Conservation (phyloP, 2,888 invertebrate genomes). For the Dermolepida albohirtum region DNA sequence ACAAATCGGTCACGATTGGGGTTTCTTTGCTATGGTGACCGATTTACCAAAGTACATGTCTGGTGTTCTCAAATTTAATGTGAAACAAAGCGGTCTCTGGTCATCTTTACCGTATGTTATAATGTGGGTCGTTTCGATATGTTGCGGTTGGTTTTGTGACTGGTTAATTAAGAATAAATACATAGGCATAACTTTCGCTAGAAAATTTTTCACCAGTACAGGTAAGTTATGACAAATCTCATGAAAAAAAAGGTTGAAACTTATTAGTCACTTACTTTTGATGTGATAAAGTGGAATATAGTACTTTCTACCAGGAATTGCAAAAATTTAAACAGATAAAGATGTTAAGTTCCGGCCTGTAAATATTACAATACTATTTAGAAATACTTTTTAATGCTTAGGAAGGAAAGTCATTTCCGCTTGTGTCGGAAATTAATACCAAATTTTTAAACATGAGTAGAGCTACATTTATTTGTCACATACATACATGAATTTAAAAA, state of each 20-base stretch:
- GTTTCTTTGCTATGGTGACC: constrained; percentile 78
- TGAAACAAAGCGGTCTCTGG: constrained; percentile 72
- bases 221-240: constrained; percentile 65
- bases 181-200: constrained; percentile 70
- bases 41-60: constrained; percentile 79
- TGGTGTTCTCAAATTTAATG: constrained; percentile 74
- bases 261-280: background rate
- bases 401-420: too few relatives aligned
- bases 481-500: too few relatives aligned
- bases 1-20: constrained; percentile 79
- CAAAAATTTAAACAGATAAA: background rate
- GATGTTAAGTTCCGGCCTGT: too few relatives aligned
- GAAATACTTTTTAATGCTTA: too few relatives aligned
- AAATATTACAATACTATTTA: too few relatives aligned
- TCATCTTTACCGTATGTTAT: constrained; percentile 75
- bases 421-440: too few relatives aligned
- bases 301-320: background rate
- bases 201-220: constrained; percentile 76
- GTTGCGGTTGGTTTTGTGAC: constrained; percentile 77
- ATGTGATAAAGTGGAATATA: background rate
- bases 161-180: constrained; percentile 72
- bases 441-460: too few relatives aligned
- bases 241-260: background rate
- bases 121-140: constrained; percentile 76
- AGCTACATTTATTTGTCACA: too few relatives aligned